Conservation (phyloP, 2,888 invertebrate species). For the Stenodema calcarata region DNA sequence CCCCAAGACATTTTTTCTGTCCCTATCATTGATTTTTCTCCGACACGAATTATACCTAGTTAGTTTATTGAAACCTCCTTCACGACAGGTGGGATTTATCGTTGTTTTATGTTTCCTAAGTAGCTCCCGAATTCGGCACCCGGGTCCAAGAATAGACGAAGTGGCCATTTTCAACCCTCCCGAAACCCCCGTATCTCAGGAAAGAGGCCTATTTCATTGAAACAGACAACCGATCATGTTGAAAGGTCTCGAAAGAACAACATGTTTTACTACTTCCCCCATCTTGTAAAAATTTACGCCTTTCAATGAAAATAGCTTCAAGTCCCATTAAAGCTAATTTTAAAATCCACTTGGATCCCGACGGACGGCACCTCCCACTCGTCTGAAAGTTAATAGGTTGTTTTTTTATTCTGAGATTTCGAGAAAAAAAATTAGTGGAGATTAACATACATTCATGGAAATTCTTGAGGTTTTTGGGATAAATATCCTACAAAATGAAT, state of each 20-base stretch:
- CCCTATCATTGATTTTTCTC: neutral
- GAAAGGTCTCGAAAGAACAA: neutral
- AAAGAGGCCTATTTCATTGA: neutral
- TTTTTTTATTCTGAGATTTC: neutral
- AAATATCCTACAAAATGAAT: no score
- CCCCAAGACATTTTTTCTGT: neutral
- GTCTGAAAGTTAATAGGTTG: neutral
- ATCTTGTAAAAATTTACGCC: neutral
- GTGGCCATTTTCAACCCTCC: neutral
- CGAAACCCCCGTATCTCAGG: neutral
- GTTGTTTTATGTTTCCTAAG: neutral
- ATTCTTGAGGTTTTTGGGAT: neutral
- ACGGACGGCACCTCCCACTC: neutral
- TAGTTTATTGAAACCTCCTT: no score
- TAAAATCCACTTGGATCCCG: neutral
- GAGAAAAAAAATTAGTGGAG: neutral
- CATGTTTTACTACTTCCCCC: neutral
- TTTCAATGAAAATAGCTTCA: neutral
- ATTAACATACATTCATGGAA: no score
- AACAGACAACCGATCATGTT: slow-evolving; percentile 2
- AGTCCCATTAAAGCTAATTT: neutral
- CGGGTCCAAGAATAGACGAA: neutral
- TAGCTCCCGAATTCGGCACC: neutral
- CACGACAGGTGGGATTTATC: neutral
- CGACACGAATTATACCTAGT: no score